Conservation (phyloP, 2,888 invertebrate genomes). For the Caenorhabditis sp. region DNA sequence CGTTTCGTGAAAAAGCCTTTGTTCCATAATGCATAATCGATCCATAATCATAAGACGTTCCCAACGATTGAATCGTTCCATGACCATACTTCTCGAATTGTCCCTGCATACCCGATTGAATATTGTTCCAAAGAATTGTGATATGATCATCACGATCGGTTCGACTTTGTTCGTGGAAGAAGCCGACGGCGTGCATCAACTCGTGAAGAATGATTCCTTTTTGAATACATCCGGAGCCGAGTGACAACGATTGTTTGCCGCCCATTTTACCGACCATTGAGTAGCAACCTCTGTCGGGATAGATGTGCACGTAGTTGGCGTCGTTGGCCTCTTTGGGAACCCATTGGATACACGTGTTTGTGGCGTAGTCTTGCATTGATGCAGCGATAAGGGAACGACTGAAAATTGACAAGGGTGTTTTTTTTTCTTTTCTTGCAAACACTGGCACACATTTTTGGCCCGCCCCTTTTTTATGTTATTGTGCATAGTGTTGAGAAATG, state of each 20-base stretch:
- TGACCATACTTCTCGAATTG: slow-evolving; percentile 70
- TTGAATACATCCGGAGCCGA: slow-evolving; percentile 69
- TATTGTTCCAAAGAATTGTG: slow-evolving; percentile 69
- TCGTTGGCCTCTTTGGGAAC: slow-evolving; percentile 63
- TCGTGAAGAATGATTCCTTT: slow-evolving; percentile 70
- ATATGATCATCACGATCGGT: slow-evolving; percentile 67
- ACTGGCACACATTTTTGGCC: too few relatives aligned
- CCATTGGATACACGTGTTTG: slow-evolving; percentile 68
- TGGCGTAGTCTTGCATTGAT: slow-evolving; percentile 68
- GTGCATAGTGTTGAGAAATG: too few relatives aligned
- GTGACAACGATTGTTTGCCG: slow-evolving; percentile 62
- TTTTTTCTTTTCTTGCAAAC: too few relatives aligned
- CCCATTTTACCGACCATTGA: slow-evolving; percentile 69
- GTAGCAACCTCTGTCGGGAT: slow-evolving; percentile 70
- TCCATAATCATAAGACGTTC: slow-evolving; percentile 66
- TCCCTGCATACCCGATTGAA: slow-evolving; percentile 68
- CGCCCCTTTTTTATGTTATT: too few relatives aligned
- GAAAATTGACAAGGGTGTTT: slow-evolving; percentile 18
- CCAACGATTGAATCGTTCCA: slow-evolving; percentile 66
- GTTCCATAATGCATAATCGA: slow-evolving; percentile 70
- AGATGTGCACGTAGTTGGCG: slow-evolving; percentile 68
- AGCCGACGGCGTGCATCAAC: slow-evolving; percentile 70
- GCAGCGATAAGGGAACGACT: slow-evolving; percentile 69
- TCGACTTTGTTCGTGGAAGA: slow-evolving; percentile 67
- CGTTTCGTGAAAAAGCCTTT: slow-evolving; percentile 67